These are phyloP conservation scores for Cephalotes varians DNA, from an alignment of 2,888 invertebrate species.

Conservation along the genomic window DNA sequence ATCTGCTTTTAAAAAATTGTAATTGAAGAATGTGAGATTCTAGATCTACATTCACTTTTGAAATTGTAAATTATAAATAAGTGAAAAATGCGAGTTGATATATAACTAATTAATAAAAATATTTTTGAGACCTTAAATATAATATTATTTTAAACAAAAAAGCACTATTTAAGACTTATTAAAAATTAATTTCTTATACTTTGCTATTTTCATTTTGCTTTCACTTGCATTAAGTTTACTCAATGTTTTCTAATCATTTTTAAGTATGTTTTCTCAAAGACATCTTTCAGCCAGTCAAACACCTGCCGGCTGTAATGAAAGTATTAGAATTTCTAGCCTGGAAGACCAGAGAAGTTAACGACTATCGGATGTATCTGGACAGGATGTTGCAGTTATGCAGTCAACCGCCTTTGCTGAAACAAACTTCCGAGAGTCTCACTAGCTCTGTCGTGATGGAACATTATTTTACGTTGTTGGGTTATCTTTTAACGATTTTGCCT, in stretches of 20 bases:
- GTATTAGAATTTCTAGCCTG: constrained; percentile 81
- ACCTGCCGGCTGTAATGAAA: constrained; percentile 80
- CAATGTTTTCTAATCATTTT: neutral
- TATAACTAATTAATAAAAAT: neutral
- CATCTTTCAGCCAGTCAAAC: constrained; percentile 79
- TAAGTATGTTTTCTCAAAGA: constrained; percentile 57
- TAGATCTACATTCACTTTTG: neutral
- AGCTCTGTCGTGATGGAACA: constrained; percentile 77
- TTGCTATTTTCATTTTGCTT: neutral
- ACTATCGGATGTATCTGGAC: constrained; percentile 77
- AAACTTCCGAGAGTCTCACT: constrained; percentile 78
- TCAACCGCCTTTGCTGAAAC: constrained; percentile 80
- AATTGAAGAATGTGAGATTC: neutral
- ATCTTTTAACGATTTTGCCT: constrained; percentile 78
- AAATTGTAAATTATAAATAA: neutral
- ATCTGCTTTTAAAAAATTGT: neutral
- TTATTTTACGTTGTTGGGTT: constrained; percentile 83
- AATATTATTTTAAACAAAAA: neutral
- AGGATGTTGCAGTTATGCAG: constrained; percentile 80
- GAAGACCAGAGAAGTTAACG: constrained; percentile 64
- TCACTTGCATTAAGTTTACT: neutral
- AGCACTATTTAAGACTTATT: neutral
- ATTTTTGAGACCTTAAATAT: neutral
- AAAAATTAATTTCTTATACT: neutral
- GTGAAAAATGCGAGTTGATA: neutral